phyloP scores from a whole-genome alignment of 2,888 invertebrate species.

The Epirrita christyi region DNA sequence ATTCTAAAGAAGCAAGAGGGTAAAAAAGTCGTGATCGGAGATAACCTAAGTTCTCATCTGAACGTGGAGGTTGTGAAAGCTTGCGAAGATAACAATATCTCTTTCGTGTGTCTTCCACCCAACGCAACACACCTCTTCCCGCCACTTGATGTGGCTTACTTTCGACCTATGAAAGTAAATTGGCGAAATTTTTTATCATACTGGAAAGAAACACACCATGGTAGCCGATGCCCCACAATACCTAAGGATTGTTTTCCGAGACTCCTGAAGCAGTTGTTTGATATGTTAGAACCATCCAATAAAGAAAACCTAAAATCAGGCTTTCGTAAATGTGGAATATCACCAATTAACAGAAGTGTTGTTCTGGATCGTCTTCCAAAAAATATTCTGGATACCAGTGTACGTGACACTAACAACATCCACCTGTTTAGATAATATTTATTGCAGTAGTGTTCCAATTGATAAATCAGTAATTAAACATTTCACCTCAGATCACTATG shows the following conservation, averaged over 20 bases:
- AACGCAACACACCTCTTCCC: slow-evolving; percentile 26
- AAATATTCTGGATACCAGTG: no score
- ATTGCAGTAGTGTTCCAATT: no score
- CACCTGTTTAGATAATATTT: no score
- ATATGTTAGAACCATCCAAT: slow-evolving; percentile 23
- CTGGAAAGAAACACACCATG: slow-evolving; percentile 16
- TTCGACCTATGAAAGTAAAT: slow-evolving; percentile 28
- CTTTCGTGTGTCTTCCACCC: slow-evolving; percentile 12
- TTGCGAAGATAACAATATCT: slow-evolving; percentile 14
- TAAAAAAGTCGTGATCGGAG: neutral
- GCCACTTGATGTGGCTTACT: slow-evolving; percentile 29
- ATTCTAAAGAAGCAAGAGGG: neutral
- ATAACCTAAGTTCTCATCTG: neutral
- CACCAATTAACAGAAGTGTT: neutral
- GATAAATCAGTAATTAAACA: no score
- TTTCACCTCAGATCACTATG: no score
- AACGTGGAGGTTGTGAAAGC: neutral
- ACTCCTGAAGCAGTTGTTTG: slow-evolving; percentile 29
- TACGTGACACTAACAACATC: no score
- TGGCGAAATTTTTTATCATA: slow-evolving; percentile 25
- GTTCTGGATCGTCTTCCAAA: slow-evolving; percentile 18
- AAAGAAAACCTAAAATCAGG: slow-evolving; percentile 29
- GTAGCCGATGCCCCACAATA: slow-evolving; percentile 21
- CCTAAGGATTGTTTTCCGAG: slow-evolving; percentile 28
- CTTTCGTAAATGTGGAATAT: slow-evolving; percentile 30